Conservation (phyloP, 2,888 invertebrate genomes). For the Limnephilus rhombicus region DNA sequence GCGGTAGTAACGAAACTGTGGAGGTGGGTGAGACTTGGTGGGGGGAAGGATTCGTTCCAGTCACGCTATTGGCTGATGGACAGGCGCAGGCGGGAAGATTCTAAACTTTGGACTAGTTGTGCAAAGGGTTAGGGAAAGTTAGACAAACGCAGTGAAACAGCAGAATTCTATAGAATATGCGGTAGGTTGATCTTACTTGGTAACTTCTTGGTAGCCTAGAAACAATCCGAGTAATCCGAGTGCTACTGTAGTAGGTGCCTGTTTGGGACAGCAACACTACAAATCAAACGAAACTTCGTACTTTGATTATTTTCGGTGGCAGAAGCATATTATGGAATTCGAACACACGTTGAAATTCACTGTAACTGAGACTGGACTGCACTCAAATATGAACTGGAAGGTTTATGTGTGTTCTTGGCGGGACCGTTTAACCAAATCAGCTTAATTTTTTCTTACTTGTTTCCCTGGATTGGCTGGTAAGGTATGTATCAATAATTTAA, state of each 20-base stretch:
- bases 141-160: slow-evolving; percentile 31
- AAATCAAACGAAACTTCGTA: neutral
- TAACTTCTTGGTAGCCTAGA: neutral
- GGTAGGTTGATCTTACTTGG: neutral
- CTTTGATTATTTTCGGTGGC: neutral
- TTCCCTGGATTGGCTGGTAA: too few species aligned
- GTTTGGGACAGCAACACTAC: neutral
- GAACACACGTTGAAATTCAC: neutral
- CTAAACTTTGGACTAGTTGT: slow-evolving; percentile 2
- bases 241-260: neutral
- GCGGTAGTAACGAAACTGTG: neutral
- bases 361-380: neutral
- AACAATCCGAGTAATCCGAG: neutral
- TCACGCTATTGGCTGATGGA: slow-evolving; percentile 14
- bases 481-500: too few species aligned
- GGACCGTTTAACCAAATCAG: too few species aligned
- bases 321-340: neutral
- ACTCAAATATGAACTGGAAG: too few species aligned
- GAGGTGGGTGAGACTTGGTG: neutral
- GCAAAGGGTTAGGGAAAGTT: neutral
- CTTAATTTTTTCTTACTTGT: too few species aligned
- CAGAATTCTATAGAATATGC: neutral
- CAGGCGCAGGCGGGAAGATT: neutral
- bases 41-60: neutral
- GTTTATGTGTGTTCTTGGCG: too few species aligned